Conservation (phyloP, 92 coral and sea anemone genomes). For the Epizoanthus stellaris region DNA sequence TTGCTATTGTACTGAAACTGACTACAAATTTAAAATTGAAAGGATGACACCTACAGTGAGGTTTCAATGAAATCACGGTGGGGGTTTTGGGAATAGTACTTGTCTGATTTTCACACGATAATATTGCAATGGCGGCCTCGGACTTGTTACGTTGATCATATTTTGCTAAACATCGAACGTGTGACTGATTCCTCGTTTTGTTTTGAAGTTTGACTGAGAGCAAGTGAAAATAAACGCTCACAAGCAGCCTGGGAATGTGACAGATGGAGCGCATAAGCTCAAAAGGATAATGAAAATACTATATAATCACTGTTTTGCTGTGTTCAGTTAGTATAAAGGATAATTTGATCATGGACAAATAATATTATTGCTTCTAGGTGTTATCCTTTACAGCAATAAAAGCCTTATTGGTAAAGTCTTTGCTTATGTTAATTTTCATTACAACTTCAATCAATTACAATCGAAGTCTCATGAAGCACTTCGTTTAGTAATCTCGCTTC, state of each 20-base stretch:
- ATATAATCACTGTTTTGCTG: constrained; percentile 78
- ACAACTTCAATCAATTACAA: constrained; percentile 27
- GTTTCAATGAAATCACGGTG: constrained; percentile 36
- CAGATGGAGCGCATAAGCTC: constrained; percentile 86
- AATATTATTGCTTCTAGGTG: constrained; percentile 71
- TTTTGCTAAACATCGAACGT: constrained; percentile 23
- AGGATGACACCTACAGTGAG: constrained; percentile 25
- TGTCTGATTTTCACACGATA: constrained; percentile 37
- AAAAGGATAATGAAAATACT: constrained; percentile 67
- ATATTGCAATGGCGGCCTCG: constrained; percentile 22
- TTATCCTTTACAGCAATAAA: constrained; percentile 53
- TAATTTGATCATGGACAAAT: constrained; percentile 73
- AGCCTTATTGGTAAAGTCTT: constrained; percentile 40
- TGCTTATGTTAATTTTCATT: constrained; percentile 58
- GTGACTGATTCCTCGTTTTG: constrained; percentile 30
- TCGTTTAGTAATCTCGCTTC: not conserved
- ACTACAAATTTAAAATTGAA: constrained; percentile 39
- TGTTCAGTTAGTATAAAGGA: constrained; percentile 86
- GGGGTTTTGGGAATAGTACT: constrained; percentile 35
- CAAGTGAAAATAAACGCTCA: constrained; percentile 43
- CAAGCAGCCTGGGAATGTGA: constrained; percentile 76
- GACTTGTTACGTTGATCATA: constrained; percentile 2
- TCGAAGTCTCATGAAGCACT: constrained; percentile 13
- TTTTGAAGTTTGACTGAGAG: constrained; percentile 29
- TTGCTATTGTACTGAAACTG: constrained; percentile 24